Conservation (phyloP, 2,113 vertebrate genomes). For the Delphinus delphis region DNA sequence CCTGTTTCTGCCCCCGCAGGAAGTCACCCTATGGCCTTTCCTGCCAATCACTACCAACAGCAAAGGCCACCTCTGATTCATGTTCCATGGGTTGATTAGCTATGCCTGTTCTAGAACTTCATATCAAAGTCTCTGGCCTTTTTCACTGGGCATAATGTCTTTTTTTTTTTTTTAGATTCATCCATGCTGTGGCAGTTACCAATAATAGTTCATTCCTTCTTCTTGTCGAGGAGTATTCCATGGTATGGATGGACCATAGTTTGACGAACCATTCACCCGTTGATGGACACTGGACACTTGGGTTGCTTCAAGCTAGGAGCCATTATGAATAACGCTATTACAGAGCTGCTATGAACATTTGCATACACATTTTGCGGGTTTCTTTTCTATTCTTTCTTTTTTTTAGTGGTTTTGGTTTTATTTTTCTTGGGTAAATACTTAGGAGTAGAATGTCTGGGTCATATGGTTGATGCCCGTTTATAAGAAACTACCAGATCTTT, state of each 20-base stretch:
- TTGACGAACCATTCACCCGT: neutral
- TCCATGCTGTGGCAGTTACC: neutral
- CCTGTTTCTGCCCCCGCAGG: neutral
- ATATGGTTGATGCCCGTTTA: neutral
- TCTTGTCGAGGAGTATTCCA: neutral
- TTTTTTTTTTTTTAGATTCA: neutral
- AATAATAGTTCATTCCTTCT: neutral
- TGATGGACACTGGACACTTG: neutral
- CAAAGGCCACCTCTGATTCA: neutral
- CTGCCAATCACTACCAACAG: neutral
- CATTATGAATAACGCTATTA: neutral
- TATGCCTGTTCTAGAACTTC: neutral
- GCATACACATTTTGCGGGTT: neutral
- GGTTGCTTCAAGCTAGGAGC: neutral
- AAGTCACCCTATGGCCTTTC: neutral
- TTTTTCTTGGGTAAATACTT: constrained; percentile 2
- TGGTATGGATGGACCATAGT: neutral
- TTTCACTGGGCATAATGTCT: neutral
- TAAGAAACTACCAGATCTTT: neutral
- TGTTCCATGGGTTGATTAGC: neutral
- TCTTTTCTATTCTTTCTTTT: neutral
- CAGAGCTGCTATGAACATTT: neutral
- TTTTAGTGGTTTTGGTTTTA: neutral
- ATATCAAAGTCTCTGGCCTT: neutral
- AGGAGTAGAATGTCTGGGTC: neutral